Conservation (phyloP, 2,888 invertebrate genomes). For the Ptilodon capucinus region DNA sequence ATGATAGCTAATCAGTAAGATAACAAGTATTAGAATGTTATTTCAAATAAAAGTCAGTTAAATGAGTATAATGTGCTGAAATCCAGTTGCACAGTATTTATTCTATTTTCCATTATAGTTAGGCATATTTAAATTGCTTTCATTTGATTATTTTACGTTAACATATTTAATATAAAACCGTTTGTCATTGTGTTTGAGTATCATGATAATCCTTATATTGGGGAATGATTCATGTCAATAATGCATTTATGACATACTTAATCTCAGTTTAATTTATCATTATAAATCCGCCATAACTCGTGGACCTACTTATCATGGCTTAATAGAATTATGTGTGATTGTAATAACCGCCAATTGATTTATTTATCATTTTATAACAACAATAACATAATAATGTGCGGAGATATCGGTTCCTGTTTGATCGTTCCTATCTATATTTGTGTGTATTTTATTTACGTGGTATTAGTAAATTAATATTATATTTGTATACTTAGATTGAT, state of each 20-base stretch:
- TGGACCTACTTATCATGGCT: conserved; percentile 57
- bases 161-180: too few relatives aligned
- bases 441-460: conserved; percentile 4
- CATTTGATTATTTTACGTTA: too few relatives aligned
- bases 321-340: conserved; percentile 58
- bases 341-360: neutral
- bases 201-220: neutral
- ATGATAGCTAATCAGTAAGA: neutral
- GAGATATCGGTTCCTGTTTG: conserved; percentile 29
- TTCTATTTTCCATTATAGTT: too few relatives aligned
- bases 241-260: neutral
- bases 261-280: neutral
- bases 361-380: conserved; percentile 1
- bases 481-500: neutral
- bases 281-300: conserved; percentile 29
- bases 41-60: too few relatives aligned
- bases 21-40: neutral
- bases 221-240: neutral
- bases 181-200: too few relatives aligned
- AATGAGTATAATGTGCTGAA: too few relatives aligned
- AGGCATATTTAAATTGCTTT: too few relatives aligned
- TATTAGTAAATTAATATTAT: neutral
- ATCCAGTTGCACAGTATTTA: too few relatives aligned
- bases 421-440: conserved; percentile 21
- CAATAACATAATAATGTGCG: conserved; percentile 10